These are phyloP conservation scores for Podarcis raffonei DNA, from an alignment of 2,113 vertebrate genomes.

Conservation along the genomic window DNA sequence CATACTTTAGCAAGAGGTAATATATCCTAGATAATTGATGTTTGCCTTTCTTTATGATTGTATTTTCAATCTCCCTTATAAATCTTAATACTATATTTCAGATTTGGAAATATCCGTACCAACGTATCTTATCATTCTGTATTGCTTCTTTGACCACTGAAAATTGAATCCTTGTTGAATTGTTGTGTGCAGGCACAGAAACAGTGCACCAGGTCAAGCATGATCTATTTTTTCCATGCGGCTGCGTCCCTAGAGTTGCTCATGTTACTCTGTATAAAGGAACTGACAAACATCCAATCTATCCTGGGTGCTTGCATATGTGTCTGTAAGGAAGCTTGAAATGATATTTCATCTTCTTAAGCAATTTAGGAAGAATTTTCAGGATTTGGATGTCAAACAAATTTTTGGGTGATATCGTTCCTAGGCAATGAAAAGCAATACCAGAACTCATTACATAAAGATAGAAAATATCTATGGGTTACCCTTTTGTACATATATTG, in stretches of 20 bases:
- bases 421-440: not conserved
- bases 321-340: not conserved
- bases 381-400: not conserved
- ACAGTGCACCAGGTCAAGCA: not conserved
- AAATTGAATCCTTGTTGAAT: not conserved
- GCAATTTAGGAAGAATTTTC: not conserved
- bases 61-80: no score
- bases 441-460: not conserved
- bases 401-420: not conserved
- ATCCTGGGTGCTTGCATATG: not conserved
- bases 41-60: no score
- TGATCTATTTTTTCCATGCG: not conserved
- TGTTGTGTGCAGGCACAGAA: not conserved
- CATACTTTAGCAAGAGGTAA: no score
- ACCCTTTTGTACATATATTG: not conserved
- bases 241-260: not conserved
- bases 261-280: not conserved
- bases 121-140: no score
- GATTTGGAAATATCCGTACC: no score
- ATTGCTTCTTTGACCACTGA: no score
- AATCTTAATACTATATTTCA: no score
- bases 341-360: not conserved
- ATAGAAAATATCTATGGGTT: not conserved
- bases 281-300: not conserved
- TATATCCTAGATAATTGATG: no score